A percentile compares a stretch with the other conserved stretches of the same genome.
phyloP scores from a whole-genome alignment of 2,797 vertebrate genomes.

The Leuciscus waleckii region DNA sequence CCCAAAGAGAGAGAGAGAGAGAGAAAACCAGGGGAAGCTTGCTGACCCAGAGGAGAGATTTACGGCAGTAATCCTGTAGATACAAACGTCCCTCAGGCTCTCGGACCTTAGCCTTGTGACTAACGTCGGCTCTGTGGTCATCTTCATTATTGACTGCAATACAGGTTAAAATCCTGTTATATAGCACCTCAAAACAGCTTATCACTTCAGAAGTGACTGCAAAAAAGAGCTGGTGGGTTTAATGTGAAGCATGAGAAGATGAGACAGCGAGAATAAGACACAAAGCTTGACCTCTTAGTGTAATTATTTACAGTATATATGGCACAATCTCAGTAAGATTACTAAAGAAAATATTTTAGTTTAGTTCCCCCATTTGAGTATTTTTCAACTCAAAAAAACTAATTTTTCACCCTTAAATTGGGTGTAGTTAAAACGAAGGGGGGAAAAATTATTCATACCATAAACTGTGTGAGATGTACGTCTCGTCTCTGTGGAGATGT shows the following conservation, averaged over 20 bases:
- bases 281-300: slow-evolving; percentile 34
- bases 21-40: not conserved
- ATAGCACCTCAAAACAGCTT: slow-evolving; percentile 12
- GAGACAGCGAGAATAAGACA: not conserved
- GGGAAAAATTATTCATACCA: not conserved
- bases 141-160: slow-evolving; percentile 56
- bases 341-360: slow-evolving; percentile 1
- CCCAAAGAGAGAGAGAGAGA: not conserved
- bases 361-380: not conserved
- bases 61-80: slow-evolving; percentile 48
- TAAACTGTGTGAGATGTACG: slow-evolving; percentile 44
- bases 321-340: slow-evolving; percentile 29
- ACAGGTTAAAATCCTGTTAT: slow-evolving; percentile 55
- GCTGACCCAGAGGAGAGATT: slow-evolving; percentile 39
- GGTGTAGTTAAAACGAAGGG: not conserved
- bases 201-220: not conserved
- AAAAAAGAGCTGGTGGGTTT: not conserved
- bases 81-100: slow-evolving; percentile 40
- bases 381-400: not conserved
- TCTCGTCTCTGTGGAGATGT: slow-evolving; percentile 47
- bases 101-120: slow-evolving; percentile 51
- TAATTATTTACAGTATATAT: not conserved
- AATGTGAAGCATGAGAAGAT: not conserved
- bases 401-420: not conserved
- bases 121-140: slow-evolving; percentile 47